Evolutionary conservation across 2,888 invertebrate genomes (phyloP).

Genomic region (Aphidoletes aphidimyza): DNA sequence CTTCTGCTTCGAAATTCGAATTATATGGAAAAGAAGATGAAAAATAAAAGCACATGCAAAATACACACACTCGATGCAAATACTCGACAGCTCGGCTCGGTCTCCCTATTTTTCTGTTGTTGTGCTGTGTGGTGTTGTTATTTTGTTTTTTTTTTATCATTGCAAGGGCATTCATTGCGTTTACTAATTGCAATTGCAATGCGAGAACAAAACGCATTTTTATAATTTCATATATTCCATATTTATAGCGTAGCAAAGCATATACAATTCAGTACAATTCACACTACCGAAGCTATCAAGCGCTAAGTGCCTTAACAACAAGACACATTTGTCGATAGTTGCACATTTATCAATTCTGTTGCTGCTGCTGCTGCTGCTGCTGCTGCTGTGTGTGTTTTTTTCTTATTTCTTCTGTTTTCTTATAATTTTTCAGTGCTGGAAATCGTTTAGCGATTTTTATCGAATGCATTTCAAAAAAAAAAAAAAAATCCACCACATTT

Average conservation of each 20-base stretch:
- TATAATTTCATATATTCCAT: slow-evolving; percentile 28
- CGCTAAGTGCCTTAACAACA: slow-evolving; percentile 41
- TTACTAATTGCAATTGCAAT: slow-evolving; percentile 42
- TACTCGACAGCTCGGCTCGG: background rate
- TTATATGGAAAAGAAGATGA: background rate
- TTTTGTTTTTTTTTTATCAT: background rate
- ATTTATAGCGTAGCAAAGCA: slow-evolving; percentile 30
- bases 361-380: background rate
- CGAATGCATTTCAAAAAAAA: background rate
- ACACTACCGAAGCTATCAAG: slow-evolving; percentile 51
- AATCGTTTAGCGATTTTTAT: slow-evolving; percentile 26
- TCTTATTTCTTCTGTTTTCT: background rate
- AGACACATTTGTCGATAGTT: slow-evolving; percentile 46
- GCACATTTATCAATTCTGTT: background rate
- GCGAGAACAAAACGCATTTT: slow-evolving; percentile 51
- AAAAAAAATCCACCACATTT: slow-evolving; percentile 22
- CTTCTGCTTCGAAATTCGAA: background rate
- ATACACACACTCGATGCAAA: too few species aligned
- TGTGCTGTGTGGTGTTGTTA: too few species aligned
- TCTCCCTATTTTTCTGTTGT: background rate
- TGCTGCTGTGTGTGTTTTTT: background rate
- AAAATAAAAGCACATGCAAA: background rate
- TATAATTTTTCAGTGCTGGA: background rate
- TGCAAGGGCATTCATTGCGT: slow-evolving; percentile 41
- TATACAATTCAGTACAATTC: background rate